Evolutionary conservation across 2,888 invertebrate species (phyloP).

Genomic region (Panzeria rudis): DNA sequence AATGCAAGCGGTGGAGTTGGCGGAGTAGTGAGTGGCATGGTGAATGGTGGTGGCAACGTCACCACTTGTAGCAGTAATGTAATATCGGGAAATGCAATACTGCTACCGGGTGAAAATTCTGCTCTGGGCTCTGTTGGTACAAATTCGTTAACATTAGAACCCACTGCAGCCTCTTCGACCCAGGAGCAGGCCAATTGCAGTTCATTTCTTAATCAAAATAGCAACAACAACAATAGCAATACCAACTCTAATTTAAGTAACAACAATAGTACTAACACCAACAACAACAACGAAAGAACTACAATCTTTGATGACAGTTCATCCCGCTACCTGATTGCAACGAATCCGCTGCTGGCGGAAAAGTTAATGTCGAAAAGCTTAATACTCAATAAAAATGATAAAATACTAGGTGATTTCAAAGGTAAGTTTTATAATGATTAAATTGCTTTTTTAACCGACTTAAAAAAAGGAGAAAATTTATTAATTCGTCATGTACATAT

Average conservation of each 20-base stretch:
- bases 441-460: no score
- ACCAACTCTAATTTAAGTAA: conserved; percentile 57
- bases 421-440: conserved; percentile 73
- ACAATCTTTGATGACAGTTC: conserved; percentile 80
- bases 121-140: conserved; percentile 78
- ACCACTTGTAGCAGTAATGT: conserved; percentile 51
- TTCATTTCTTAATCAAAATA: conserved; percentile 58
- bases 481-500: no score
- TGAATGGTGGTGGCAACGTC: conserved; percentile 47
- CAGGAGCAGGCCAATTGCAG: conserved; percentile 67
- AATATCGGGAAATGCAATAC: conserved; percentile 67
- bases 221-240: conserved; percentile 52
- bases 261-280: conserved; percentile 38
- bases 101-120: conserved; percentile 77
- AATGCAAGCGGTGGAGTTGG: conserved; percentile 62
- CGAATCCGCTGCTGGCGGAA: conserved; percentile 94
- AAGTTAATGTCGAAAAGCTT: conserved; percentile 87
- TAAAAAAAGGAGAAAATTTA: no score
- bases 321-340: conserved; percentile 91
- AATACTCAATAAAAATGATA: conserved; percentile 70
- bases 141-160: conserved; percentile 74
- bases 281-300: conserved; percentile 59
- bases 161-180: conserved; percentile 73
- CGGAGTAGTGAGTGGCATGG: conserved; percentile 35
- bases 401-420: conserved; percentile 69